Evolutionary conservation across 92 coral and sea anemone species (phyloP).

Genomic region (Siderastrea siderea): DNA sequence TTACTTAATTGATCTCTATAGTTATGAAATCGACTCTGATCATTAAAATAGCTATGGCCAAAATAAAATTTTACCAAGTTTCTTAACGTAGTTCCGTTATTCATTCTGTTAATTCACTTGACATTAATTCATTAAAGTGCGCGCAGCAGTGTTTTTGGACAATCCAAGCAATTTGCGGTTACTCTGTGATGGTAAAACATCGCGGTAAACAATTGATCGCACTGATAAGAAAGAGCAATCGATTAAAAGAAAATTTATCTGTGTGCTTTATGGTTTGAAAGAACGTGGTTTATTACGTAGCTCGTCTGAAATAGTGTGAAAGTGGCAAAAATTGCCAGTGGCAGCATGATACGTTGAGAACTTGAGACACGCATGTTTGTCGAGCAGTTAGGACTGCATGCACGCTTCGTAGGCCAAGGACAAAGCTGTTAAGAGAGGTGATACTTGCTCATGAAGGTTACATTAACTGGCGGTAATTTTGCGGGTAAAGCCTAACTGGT

Average conservation of each 20-base stretch:
- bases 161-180: constrained; percentile 32
- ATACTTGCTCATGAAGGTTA: background rate
- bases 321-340: background rate
- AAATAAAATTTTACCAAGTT: background rate
- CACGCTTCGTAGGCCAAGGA: background rate
- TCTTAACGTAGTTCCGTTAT: constrained; percentile 1
- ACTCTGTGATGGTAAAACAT: background rate
- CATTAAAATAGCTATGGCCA: constrained; percentile 12
- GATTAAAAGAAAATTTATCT: background rate
- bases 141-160: background rate
- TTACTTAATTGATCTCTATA: constrained; percentile 36
- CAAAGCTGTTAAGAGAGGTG: background rate
- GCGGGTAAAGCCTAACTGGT: constrained; percentile 23
- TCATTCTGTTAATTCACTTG: background rate
- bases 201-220: background rate
- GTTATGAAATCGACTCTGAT: constrained; percentile 36
- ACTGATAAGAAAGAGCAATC: background rate
- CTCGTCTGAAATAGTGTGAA: background rate
- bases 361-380: background rate
- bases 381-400: background rate
- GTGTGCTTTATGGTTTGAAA: background rate
- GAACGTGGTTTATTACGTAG: background rate
- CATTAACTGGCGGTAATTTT: constrained; percentile 31
- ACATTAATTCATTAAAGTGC: background rate
- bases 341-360: background rate